These are phyloP conservation scores for Pimpla rufipes DNA, from an alignment of 2,888 invertebrate genomes.

Conservation along the genomic window DNA sequence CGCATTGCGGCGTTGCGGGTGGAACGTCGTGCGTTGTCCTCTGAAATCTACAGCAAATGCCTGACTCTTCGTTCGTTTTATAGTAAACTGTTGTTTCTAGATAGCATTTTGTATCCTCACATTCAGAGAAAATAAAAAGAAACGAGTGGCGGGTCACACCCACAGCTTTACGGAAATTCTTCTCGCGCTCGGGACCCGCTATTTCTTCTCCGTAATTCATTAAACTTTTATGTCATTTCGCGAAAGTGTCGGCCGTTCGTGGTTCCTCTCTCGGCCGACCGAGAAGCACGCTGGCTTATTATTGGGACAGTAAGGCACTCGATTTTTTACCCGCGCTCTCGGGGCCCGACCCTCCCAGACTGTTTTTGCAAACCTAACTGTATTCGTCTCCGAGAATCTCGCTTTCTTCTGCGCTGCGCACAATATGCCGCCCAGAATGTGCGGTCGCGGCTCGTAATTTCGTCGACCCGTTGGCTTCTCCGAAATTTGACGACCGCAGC, in stretches of 20 bases:
- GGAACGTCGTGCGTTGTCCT: not conserved
- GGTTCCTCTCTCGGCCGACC: slow-evolving; percentile 39
- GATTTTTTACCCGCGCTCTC: slow-evolving; percentile 45
- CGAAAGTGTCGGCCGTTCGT: slow-evolving; percentile 46
- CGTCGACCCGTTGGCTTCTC: slow-evolving; percentile 28
- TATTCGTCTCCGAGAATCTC: slow-evolving; percentile 55
- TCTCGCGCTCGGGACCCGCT: slow-evolving; percentile 53
- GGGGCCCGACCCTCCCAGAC: not conserved
- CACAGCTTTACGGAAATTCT: slow-evolving; percentile 43
- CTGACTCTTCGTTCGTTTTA: not conserved
- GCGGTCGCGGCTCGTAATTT: slow-evolving; percentile 14
- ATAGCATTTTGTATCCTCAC: too few relatives aligned
- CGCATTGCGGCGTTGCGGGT: not conserved
- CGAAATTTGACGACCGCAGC: slow-evolving; percentile 3
- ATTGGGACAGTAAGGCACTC: slow-evolving; percentile 42
- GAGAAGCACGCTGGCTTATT: slow-evolving; percentile 60
- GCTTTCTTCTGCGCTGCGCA: slow-evolving; percentile 33
- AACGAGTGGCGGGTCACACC: slow-evolving; percentile 9
- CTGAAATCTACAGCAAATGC: not conserved
- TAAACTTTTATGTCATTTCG: slow-evolving; percentile 69
- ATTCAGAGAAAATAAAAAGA: not conserved
- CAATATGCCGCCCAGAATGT: slow-evolving; percentile 39
- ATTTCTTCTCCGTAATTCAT: slow-evolving; percentile 65
- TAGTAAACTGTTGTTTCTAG: not conserved
- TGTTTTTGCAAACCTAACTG: slow-evolving; percentile 51